Evolutionary conservation across 2,113 vertebrate genomes (phyloP).

Genomic region (Fulica atra): DNA sequence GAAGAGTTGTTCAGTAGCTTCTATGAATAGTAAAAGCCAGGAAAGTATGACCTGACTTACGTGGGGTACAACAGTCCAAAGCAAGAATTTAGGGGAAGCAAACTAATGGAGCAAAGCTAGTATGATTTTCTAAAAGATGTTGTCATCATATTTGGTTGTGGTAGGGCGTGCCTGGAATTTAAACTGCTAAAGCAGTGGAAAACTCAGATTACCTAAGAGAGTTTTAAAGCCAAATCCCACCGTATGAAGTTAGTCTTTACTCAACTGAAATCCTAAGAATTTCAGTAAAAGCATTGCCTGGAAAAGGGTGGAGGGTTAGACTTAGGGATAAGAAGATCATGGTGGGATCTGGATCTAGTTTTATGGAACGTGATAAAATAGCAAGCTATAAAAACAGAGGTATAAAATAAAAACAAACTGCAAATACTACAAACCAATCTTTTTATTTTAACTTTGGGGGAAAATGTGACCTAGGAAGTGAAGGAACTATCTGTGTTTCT

Average conservation of each 20-base stretch:
- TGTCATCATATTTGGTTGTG: not conserved
- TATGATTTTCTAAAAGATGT: not conserved
- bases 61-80: not conserved
- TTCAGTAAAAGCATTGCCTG: not conserved
- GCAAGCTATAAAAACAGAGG: not conserved
- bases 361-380: not conserved
- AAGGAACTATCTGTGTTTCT: not conserved
- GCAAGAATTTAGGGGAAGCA: not conserved
- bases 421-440: not conserved
- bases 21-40: not conserved
- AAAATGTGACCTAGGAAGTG: not conserved
- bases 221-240: not conserved
- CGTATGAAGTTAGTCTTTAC: not conserved
- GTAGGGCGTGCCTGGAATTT: not conserved
- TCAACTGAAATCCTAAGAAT: not conserved
- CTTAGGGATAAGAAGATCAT: not conserved
- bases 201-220: not conserved
- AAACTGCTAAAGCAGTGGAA: constrained; percentile 17
- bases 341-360: not conserved
- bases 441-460: not conserved
- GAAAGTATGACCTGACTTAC: not conserved
- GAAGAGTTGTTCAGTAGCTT: not conserved
- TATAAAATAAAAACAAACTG: not conserved
- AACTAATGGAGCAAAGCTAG: not conserved
- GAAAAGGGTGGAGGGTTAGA: not conserved